phyloP scores from a whole-genome alignment of 1,140 invertebrate species.

The Acromyrmex charruanus region DNA sequence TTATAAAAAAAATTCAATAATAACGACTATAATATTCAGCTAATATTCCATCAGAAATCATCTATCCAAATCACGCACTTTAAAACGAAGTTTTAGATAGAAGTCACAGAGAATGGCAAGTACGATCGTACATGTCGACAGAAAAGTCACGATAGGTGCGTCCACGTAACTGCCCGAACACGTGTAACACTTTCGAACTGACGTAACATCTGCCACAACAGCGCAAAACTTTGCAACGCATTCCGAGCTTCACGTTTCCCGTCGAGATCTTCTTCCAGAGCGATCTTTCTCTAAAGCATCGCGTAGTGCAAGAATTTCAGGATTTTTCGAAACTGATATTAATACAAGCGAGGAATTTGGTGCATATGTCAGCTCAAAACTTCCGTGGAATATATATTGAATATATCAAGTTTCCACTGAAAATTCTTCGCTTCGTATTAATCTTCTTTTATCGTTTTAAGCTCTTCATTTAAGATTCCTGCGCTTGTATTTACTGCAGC shows the following conservation, averaged over 20 bases:
- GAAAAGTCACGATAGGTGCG: conserved; percentile 24
- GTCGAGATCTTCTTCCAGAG: conserved; percentile 7
- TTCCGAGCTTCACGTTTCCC: neutral
- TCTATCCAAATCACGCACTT: neutral
- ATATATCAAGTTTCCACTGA: neutral
- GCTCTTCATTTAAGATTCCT: neutral
- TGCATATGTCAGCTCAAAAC: neutral
- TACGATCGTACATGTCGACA: neutral
- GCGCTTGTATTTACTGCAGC: neutral
- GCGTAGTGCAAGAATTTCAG: neutral
- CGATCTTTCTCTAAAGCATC: neutral
- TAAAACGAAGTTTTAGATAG: neutral
- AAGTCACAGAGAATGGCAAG: neutral
- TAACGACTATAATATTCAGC: neutral
- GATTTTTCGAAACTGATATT: conserved; percentile 18
- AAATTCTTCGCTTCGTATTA: neutral
- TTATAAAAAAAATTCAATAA: neutral
- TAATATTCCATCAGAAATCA: neutral
- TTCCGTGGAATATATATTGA: neutral
- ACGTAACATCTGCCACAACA: conserved; percentile 30
- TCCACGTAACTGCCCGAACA: conserved; percentile 28
- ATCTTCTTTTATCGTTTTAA: neutral
- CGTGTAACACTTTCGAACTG: conserved; percentile 30
- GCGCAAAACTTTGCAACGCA: conserved; percentile 36
- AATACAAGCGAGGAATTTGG: neutral